Conservation (phyloP, 2,888 invertebrate genomes). For the Fabriciana adippe region DNA sequence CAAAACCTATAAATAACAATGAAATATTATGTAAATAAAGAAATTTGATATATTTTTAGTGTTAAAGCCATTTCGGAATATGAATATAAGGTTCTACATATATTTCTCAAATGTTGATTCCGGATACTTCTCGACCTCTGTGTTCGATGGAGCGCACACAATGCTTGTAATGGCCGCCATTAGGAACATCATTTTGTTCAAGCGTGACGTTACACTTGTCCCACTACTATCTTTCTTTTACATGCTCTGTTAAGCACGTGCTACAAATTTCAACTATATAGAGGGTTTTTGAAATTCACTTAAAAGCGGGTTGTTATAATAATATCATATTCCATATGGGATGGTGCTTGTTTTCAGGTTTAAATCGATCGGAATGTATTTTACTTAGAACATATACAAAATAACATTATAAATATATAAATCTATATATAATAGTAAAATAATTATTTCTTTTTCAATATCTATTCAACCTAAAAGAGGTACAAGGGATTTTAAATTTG, state of each 20-base stretch:
- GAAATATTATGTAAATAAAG: neutral
- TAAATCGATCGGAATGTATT: no score
- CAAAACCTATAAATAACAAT: no score
- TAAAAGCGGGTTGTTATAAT: no score
- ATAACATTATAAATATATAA: no score
- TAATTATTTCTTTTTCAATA: no score
- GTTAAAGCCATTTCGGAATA: conserved; percentile 44
- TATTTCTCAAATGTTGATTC: conserved; percentile 56
- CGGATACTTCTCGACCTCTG: conserved; percentile 57
- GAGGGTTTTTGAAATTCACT: conserved; percentile 6
- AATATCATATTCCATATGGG: no score
- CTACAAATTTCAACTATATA: conserved; percentile 42
- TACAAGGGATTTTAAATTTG: no score
- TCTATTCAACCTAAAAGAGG: no score
- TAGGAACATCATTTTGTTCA: conserved; percentile 71
- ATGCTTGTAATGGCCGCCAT: conserved; percentile 71
- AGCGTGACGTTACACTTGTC: conserved; percentile 69
- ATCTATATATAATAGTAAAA: no score
- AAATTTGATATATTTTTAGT: conserved; percentile 7
- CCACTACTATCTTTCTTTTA: conserved; percentile 57
- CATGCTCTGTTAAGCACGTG: conserved; percentile 55
- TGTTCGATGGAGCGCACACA: conserved; percentile 72
- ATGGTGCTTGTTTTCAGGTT: no score
- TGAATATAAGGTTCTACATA: conserved; percentile 65
- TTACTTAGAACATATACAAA: no score